These are phyloP conservation scores for Patella depressa DNA, from an alignment of 2,888 invertebrate genomes.

Conservation along the genomic window DNA sequence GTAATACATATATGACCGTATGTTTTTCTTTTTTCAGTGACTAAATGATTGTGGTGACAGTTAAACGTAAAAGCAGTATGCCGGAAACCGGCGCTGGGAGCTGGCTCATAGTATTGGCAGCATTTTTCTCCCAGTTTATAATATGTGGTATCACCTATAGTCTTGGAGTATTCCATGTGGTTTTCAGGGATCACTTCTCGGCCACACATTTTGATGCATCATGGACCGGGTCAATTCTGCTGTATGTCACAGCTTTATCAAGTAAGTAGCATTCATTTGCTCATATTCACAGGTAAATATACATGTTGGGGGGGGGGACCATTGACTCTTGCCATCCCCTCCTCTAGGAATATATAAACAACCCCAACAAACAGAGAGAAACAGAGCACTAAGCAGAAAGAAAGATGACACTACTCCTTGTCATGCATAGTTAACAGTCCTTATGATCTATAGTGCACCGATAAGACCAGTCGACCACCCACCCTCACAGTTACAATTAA, in stretches of 20 bases:
- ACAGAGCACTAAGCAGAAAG: too few species aligned
- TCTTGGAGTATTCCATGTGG: constrained; percentile 62
- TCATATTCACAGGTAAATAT: too few species aligned
- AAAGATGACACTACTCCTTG: too few species aligned
- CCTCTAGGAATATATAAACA: too few species aligned
- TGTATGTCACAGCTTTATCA: constrained; percentile 61
- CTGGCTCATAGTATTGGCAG: constrained; percentile 60
- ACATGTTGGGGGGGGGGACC: too few species aligned
- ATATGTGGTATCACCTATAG: constrained; percentile 66
- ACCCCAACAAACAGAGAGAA: too few species aligned
- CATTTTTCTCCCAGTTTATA: constrained; percentile 65
- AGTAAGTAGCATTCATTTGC: constrained; percentile 44
- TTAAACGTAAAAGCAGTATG: constrained; percentile 36
- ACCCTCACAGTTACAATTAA: too few species aligned
- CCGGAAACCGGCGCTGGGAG: constrained; percentile 46
- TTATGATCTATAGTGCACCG: too few species aligned
- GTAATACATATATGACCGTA: neutral
- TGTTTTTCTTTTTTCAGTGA: constrained; percentile 36
- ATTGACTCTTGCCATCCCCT: too few species aligned
- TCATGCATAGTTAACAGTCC: too few species aligned
- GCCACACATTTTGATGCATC: constrained; percentile 63
- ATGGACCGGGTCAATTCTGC: constrained; percentile 59
- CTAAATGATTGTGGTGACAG: constrained; percentile 58
- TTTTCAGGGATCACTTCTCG: constrained; percentile 59
- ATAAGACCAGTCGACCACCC: too few species aligned